Conservation (phyloP, 1,140 invertebrate genomes). For the Polypedilum vanderplanki region DNA sequence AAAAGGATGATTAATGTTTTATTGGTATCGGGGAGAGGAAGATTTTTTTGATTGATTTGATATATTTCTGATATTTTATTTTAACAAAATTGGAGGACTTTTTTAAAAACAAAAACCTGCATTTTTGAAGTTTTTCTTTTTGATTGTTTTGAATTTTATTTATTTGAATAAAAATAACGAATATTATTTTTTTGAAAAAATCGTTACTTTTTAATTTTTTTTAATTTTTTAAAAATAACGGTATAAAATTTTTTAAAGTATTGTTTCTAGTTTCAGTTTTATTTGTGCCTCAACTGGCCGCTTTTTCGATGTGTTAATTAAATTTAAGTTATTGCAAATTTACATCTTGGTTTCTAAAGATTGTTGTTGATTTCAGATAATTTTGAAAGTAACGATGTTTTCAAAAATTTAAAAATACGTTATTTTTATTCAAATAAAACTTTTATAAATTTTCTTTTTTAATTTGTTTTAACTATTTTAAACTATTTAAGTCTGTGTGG, state of each 20-base stretch:
- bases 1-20: background rate
- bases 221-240: background rate
- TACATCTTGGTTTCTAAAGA: background rate
- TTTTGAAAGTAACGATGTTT: background rate
- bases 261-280: too few species aligned
- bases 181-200: too few species aligned
- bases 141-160: too few species aligned
- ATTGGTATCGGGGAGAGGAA: background rate
- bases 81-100: background rate
- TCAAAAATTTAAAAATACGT: background rate
- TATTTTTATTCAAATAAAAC: conserved; percentile 2
- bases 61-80: conserved; percentile 13
- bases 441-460: background rate
- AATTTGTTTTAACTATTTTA: background rate
- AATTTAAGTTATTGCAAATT: too few species aligned
- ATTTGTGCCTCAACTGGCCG: too few species aligned
- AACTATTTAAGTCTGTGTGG: conserved; percentile 17
- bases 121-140: too few species aligned
- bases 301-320: too few species aligned
- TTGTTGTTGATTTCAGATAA: background rate
- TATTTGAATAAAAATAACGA: too few species aligned
- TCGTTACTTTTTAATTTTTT: background rate
- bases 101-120: too few species aligned
- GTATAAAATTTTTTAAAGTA: too few species aligned
- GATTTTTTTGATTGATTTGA: background rate